phyloP scores from a whole-genome alignment of 2,888 invertebrate species.

The Caenorhabditis parvicauda region DNA sequence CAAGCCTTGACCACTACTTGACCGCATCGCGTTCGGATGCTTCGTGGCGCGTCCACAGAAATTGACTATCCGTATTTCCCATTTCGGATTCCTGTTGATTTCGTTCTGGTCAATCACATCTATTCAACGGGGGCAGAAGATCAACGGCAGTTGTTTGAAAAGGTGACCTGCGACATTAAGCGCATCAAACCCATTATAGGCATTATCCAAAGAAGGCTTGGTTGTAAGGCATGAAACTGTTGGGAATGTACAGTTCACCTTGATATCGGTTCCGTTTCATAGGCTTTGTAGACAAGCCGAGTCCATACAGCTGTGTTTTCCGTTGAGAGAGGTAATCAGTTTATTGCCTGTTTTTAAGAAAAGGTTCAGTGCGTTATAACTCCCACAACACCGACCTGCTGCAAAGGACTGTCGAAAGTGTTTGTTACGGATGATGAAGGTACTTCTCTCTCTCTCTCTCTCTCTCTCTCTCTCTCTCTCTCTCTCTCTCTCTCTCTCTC shows the following conservation, averaged over 20 bases:
- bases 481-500: neutral
- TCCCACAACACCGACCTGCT: conserved; percentile 27
- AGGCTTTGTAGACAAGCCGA: conserved; percentile 40
- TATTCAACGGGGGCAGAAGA: too few species aligned
- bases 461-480: neutral
- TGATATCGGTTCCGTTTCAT: conserved; percentile 42
- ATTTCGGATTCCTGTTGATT: conserved; percentile 40
- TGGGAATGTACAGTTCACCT: conserved; percentile 31
- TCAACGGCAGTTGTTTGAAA: conserved; percentile 4
- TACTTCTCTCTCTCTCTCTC: neutral
- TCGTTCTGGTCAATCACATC: conserved; percentile 37
- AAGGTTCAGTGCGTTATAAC: conserved; percentile 30
- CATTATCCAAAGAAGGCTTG: conserved; percentile 35
- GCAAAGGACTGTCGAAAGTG: conserved; percentile 27
- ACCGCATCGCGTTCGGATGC: conserved; percentile 27
- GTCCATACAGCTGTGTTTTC: conserved; percentile 31
- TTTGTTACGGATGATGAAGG: conserved; percentile 39
- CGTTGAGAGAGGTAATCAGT: conserved; percentile 36
- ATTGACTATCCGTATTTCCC: conserved; percentile 49
- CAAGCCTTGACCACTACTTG: too few species aligned
- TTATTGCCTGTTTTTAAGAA: neutral
- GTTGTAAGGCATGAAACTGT: conserved; percentile 28
- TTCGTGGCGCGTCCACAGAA: conserved; percentile 16
- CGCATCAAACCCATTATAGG: conserved; percentile 8
- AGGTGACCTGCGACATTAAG: neutral